Percentiles rank a stretch among this genome's conserved stretches.
Conservation (phyloP, 1,140 invertebrate genomes). For the Drosophila seguyi region DNA sequence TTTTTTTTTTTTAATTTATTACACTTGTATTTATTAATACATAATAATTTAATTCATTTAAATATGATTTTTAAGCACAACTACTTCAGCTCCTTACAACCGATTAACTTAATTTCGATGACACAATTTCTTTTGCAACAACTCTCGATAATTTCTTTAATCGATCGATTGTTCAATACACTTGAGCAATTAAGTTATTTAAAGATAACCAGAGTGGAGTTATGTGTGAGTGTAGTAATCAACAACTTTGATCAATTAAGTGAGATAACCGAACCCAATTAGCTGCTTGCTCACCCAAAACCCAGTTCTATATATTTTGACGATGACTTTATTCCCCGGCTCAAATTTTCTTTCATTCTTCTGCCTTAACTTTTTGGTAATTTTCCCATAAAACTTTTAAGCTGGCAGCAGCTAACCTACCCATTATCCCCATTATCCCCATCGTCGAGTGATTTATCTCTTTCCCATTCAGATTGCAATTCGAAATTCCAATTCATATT, state of each 20-base stretch:
- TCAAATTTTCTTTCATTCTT: neutral
- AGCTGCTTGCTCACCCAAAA: slow-evolving; percentile 1
- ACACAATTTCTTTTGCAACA: slow-evolving; percentile 7
- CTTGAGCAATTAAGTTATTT: neutral
- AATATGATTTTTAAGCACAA: neutral
- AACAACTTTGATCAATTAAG: neutral
- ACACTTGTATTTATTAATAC: no score
- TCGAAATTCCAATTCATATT: slow-evolving; percentile 42
- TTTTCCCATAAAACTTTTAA: slow-evolving; percentile 3
- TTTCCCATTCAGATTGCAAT: slow-evolving; percentile 35
- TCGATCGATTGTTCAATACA: slow-evolving; percentile 2
- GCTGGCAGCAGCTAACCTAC: neutral
- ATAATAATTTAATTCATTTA: neutral
- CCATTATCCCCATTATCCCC: slow-evolving; percentile 12
- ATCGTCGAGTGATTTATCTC: slow-evolving; percentile 42
- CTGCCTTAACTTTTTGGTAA: no score
- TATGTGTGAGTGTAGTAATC: neutral
- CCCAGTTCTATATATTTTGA: slow-evolving; percentile 19
- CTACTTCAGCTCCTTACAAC: neutral
- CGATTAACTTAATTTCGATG: slow-evolving; percentile 4
- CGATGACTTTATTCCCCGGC: no score
- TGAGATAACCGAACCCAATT: slow-evolving; percentile 1
- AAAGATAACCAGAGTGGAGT: neutral
- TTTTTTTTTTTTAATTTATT: no score
- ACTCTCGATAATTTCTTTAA: slow-evolving; percentile 10